Evolutionary conservation across 2,113 vertebrate species (phyloP).

Genomic region (Panthera tigris): DNA sequence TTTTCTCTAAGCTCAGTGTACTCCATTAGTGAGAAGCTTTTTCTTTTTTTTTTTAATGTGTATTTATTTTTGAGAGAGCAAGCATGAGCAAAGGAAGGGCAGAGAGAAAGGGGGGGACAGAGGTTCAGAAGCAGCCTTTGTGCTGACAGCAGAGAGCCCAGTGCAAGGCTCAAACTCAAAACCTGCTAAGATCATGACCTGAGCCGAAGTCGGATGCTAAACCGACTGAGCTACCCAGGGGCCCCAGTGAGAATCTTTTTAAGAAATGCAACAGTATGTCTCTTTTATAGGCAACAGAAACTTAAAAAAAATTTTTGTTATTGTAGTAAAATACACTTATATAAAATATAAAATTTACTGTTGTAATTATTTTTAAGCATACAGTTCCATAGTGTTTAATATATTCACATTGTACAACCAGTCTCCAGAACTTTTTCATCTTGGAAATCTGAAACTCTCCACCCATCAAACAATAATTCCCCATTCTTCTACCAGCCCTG

Average conservation of each 20-base stretch:
- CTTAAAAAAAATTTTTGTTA: neutral
- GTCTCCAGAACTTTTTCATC: neutral
- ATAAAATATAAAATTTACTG: neutral
- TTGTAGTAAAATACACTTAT: neutral
- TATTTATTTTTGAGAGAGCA: neutral
- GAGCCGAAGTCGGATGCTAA: neutral
- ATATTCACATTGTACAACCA: neutral
- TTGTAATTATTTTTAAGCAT: neutral
- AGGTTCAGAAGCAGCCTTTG: neutral
- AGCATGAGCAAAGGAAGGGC: too few species aligned
- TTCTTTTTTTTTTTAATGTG: neutral
- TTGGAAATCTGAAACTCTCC: neutral
- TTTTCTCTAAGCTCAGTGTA: neutral
- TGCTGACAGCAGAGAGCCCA: neutral
- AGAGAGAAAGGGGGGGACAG: neutral
- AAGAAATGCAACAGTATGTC: neutral
- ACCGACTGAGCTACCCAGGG: neutral
- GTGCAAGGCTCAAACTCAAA: neutral
- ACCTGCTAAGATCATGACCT: neutral
- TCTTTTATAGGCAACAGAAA: neutral
- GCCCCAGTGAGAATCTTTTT: neutral
- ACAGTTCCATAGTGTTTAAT: neutral
- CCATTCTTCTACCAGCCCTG: neutral
- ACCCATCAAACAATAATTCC: neutral
- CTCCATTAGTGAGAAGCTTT: neutral